These are phyloP conservation scores for Gonatopus flavifemur DNA, from an alignment of 1,140 invertebrate genomes.

Conservation along the genomic window DNA sequence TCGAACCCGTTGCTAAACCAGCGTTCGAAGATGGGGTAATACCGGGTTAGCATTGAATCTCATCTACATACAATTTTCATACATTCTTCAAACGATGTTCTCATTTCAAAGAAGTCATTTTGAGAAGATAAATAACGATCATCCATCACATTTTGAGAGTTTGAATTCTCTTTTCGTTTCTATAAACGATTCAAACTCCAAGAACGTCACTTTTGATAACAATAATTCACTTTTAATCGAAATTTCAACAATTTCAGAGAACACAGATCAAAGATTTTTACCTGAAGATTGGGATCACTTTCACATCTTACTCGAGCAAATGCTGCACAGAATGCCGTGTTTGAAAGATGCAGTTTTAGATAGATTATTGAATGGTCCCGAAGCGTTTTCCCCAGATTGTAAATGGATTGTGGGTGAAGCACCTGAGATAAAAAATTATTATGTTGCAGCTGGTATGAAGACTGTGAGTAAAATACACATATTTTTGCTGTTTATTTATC, in stretches of 20 bases:
- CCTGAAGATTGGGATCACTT: slow-evolving; percentile 96
- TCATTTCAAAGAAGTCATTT: not conserved
- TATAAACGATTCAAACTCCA: not conserved
- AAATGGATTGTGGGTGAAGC: slow-evolving; percentile 92
- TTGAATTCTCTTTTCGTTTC: not conserved
- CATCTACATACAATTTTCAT: not conserved
- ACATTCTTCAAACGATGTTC: not conserved
- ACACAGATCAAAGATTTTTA: slow-evolving; percentile 63
- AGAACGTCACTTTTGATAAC: no score
- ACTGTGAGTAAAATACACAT: slow-evolving; percentile 59
- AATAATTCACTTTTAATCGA: slow-evolving; percentile 22
- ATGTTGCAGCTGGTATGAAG: slow-evolving; percentile 94
- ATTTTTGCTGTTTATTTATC: not conserved
- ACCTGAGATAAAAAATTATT: slow-evolving; percentile 93
- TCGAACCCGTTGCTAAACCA: slow-evolving; percentile 85
- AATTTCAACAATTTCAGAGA: slow-evolving; percentile 43
- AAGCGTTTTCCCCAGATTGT: slow-evolving; percentile 92
- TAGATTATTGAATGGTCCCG: slow-evolving; percentile 82
- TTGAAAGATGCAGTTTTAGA: slow-evolving; percentile 74
- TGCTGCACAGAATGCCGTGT: slow-evolving; percentile 80
- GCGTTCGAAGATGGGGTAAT: slow-evolving; percentile 80
- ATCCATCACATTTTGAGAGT: not conserved
- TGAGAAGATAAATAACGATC: not conserved
- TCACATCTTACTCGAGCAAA: slow-evolving; percentile 81
- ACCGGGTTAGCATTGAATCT: slow-evolving; percentile 55